Evolutionary conservation across 2,888 invertebrate genomes (phyloP), one percentile per base, ranked within the genome.

Genomic region (Oxytorus armatus): DNA sequence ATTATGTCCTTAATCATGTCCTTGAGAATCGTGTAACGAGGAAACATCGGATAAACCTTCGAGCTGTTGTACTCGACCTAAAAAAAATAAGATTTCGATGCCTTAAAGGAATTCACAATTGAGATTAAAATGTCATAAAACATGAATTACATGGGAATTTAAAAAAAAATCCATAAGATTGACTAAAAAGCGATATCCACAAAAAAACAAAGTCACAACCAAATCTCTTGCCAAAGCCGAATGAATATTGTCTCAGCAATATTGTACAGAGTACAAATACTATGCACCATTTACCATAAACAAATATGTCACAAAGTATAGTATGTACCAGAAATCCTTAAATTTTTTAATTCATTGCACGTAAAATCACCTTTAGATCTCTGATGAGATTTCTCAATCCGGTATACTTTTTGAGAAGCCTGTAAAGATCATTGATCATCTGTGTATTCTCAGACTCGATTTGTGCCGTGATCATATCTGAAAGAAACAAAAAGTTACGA

Each of bases 1-100:
- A 98, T 96, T 88, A 98, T 97, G 89, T 97, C 97, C 93, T 98
- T 98, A 89, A 98, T 98, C 98, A 99, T 98, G 92, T 98, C 97
- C 93, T 99, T 99, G 85, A 99, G 95, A 95, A 98, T 97, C 80
- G 97, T 96, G 94, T 99, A 99, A 65, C 98, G 95, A 29, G 98
- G 97, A 90, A 98, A 96, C 93, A 98, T 97, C 83, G 98, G 98
- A 92, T 98, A 98, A 89, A 97, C 94, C 93, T 98, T 98, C 73
- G 97, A 96, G 92, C 96, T 96, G 88, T 96, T 96, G 93, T 98
- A 98, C 89, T 98, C 98, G 85, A 95, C 94, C 97, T 97, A 94
- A 8, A 70, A 82, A 68, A 84, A 23, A 79, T 93, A 94, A 85
- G 83, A 14, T 36, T 57, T 33, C 18, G 33, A 36, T 49, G 10